Base-by-base conservation (phyloP, 2,888 invertebrate species). In the Petrophora chlorosata region DNA sequence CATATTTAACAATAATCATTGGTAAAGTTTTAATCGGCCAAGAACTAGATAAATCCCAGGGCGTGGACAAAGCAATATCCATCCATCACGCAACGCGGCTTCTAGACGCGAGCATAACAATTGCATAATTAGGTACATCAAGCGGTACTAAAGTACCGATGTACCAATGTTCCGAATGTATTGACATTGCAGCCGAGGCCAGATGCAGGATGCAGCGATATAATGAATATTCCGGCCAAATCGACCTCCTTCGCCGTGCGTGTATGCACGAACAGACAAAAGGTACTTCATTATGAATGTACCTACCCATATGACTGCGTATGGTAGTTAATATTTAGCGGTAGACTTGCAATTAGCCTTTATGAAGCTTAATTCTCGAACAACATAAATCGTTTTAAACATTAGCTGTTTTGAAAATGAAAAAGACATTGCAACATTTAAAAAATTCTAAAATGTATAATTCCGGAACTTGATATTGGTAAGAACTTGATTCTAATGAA, bases 191-290 rank as follows among this genome's bases (percentile, higher is more conserved):
- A 48, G 35, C 43, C 55, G 58, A 65, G 59, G 64, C 53, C 56
- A 54, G 41, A 51, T 52, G 61, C 62, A 70, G 70, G 64, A 70
- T 65, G 64, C 59, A 58, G 56, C 40, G 52, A 17, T 65, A 61
- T 60, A 61, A 59, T 58, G 51, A 63, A 59, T 59, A 64, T 68
- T 67, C 56, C 40, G 25, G 15, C 54, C 55, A 49, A 53, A 63
- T 67, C 64, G 69, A 70, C 65, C 66, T 62, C 59, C 59, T 68
- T 72, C 56, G 48, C 36, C 30, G 60, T 63, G 61, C 61, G 57
- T 59, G 60, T 48, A 61, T 54, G 35, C 64, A 62, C 58, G 62
- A 71, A 63, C 57, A 55, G 55, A 68, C 50, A 61, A 61, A 64
- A 59, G 53, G 45, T 34, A 45, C 35, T 48, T 35, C 13, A 41